Base-by-base conservation (phyloP, 2,113 vertebrate species). In the Triplophysa siluroides region DNA sequence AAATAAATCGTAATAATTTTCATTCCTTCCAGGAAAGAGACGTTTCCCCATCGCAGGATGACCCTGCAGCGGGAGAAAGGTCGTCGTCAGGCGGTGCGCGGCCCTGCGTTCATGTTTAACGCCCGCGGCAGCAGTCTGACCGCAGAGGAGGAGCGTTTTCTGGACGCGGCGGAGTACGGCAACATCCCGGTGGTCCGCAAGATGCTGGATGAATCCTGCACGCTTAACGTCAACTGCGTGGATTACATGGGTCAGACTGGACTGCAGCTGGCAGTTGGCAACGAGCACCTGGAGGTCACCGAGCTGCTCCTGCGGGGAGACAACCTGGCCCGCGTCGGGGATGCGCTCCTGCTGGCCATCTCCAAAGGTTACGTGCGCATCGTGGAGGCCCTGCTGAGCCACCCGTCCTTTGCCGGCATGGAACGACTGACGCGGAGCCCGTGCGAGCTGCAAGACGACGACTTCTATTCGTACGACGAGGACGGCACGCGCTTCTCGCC, bases 401-500 rank as follows among this genome's bases (percentile, higher is more conserved):
- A 96, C 87, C 93, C 95, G 0, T 94, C 93, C 61, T 95, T 95
- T 87, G 92, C 89, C 0, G 92, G 93, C 79, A 93, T 92, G 67
- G 91, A 91, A 76, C 92, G 94, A 81, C 91, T 96, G 81, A 94
- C 95, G 14, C 93, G 94, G 11, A 95, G 95, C 84, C 95, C 95
- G 12, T 90, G 94, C 14, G 95, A 95, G 87, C 88, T 94, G 71
- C 93, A 92, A 83, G 95, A 95, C 83, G 95, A 95, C 82, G 95
- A 96, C 89, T 96, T 96, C 86, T 96, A 94, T 83, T 95, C 95
- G 2, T 96, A 96, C n/a, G 95, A 96, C 0, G 95, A 96, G 90
- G 95, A 96, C 78, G 95, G 95, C 78, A 96, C 95, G 2, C 93
- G 95, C 82, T 96, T 96, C 86, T 96, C 95, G 23, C 95, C 95